Conservation (phyloP, 2,888 invertebrate species). For the Lottia gigantea region DNA sequence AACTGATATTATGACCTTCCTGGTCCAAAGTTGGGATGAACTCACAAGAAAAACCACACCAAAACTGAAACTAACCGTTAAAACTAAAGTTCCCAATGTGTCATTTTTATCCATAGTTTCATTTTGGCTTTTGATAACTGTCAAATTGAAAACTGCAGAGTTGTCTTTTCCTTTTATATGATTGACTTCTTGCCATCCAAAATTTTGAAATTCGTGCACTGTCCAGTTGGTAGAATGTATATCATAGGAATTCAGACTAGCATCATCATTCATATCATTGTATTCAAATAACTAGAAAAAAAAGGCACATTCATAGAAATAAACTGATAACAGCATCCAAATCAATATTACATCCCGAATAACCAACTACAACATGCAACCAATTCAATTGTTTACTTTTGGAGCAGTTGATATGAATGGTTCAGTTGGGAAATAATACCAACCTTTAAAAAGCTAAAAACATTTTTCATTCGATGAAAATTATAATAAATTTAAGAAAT, state of each 20-base stretch:
- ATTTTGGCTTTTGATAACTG: conserved; percentile 3
- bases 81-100: conserved; percentile 22
- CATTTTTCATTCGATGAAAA: too few species aligned
- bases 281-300: conserved; percentile 52
- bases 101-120: conserved; percentile 4
- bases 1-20: too few species aligned
- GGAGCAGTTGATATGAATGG: too few species aligned
- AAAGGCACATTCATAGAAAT: conserved; percentile 16
- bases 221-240: conserved; percentile 32
- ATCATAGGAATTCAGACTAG: conserved; percentile 36
- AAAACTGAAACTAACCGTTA: conserved; percentile 22
- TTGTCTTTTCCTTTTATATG: background rate
- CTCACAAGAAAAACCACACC: too few species aligned
- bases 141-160: conserved; percentile 22
- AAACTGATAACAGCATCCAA: background rate
- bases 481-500: too few species aligned
- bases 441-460: too few species aligned
- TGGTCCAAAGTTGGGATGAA: too few species aligned
- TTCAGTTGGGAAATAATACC: too few species aligned
- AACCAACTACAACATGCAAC: too few species aligned
- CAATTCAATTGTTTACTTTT: too few species aligned
- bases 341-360: too few species aligned
- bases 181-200: conserved; percentile 37
- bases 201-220: conserved; percentile 37
- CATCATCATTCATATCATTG: conserved; percentile 52